Percentiles rank a stretch among this genome's conserved stretches.
phyloP scores from a whole-genome alignment of 1,140 invertebrate species.

The Drosophila pseudoananassae region DNA sequence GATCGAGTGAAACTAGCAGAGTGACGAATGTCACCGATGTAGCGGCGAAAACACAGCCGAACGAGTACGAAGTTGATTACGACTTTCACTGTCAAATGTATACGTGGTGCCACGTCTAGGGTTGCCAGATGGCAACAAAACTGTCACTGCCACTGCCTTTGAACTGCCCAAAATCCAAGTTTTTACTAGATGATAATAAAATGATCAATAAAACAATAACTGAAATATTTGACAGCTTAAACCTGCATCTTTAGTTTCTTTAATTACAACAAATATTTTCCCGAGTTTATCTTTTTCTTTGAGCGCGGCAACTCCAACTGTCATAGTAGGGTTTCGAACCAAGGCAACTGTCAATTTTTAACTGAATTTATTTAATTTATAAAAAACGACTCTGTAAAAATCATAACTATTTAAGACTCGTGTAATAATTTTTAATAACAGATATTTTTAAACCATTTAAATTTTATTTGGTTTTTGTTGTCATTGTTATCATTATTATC shows the following conservation, averaged over 20 bases:
- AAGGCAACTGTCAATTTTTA: conserved; percentile 19
- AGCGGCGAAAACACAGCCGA: conserved; percentile 59
- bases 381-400: background rate
- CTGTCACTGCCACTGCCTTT: background rate
- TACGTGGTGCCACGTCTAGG: conserved; percentile 79
- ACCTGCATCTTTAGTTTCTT: background rate
- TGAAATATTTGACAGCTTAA: background rate
- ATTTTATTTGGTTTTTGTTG: no score
- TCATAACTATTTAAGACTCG: background rate
- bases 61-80: conserved; percentile 50
- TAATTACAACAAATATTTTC: background rate
- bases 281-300: background rate
- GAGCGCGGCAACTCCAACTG: conserved; percentile 3
- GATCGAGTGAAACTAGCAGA: conserved; percentile 53
- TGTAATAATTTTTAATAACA: no score
- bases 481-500: no score
- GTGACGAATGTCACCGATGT: conserved; percentile 33
- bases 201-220: conserved; percentile 11
- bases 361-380: background rate
- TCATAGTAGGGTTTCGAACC: conserved; percentile 10
- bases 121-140: conserved; percentile 24
- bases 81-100: conserved; percentile 76
- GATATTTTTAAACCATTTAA: no score
- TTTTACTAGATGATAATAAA: no score
- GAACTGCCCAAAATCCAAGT: background rate